Evolutionary conservation across 2,888 invertebrate species (phyloP), one percentile per base, ranked within the genome.

Genomic region (Argyra leucocephala): DNA sequence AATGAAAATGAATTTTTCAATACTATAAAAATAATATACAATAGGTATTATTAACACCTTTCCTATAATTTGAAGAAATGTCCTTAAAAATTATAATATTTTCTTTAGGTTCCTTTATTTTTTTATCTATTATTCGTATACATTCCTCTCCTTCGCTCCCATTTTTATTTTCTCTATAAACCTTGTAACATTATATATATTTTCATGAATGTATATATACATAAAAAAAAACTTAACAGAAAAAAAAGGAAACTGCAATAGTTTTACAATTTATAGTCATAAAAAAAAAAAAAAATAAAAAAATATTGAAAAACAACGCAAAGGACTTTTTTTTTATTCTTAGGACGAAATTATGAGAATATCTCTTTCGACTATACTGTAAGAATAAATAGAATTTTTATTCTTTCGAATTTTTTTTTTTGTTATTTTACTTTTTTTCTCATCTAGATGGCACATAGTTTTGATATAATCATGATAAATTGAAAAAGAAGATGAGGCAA

Each of bases 401-500:
- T n/a, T 48, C 48, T 48, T 18, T 48, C 6, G 7, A 31, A 31
- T 31, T 31, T 31, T 48, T 48, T 48, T 48, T 48, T 2, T 6
- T 31, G 31, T 31, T 31, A 31, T 10, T 10, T 31, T 31, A 12
- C 48, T 18, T 48, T 18, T 48, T 48, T 6, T 48, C 15, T 48
- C 5, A 18, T 18, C 12, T 48, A 48, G 15, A 48, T 48, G 18
- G 48, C 48, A 48, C 18, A 18, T 5, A 48, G 48, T n/a, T 31
- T 48, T 48, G 48, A 48, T 48, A 48, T 48, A 48, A 48, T 48
- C 48, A 48, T 48, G 48, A 48, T 48, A 48, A 48, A 48, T 48
- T 48, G 48, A 48, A 48, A 48, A 48, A 48, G 48, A 48, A 48
- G 18, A 48, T 18, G 48, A 48, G 48, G n/a, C 48, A 18, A 48